Base-by-base conservation (phyloP, 2,888 invertebrate genomes). In the Vanessa cardui region DNA sequence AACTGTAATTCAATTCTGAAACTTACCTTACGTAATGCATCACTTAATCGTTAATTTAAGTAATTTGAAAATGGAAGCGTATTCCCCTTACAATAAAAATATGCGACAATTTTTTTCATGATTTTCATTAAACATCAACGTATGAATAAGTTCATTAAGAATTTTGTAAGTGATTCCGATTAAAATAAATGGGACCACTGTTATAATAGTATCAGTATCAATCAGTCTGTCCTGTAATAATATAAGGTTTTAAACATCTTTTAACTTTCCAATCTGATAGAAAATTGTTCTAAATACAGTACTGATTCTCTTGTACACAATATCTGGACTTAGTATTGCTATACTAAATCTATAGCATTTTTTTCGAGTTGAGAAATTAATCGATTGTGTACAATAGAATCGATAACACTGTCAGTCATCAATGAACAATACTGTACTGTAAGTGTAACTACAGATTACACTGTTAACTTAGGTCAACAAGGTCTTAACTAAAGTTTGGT, bases 111-210 rank as follows among this genome's bases (percentile, higher is more conserved):
- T 39, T 12, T 1, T 39, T 39, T 39, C 12, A 12, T 4, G 39
- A 12, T 39, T 12, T 39, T 12, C 2, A 39, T 39, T 39, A 8
- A 39, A 39, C 39, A 39, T 39, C 12, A 39, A 39, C 12, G 4
- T 39, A 39, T 39, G 39, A 26, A 16, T 26, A 26, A 15, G 21
- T 21, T 52, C 2, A 6, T 54, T 47, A 26, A 8, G 21, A 54
- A 54, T 18, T n/a, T 62, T 44, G 8, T 16, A 26, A 18, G 20
- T 46, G 45, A 44, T 45, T 46, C 18, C 33, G 18, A 8, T 56
- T 52, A 26, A 26, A 56, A 39, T 18, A 39, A 56, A 56, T 39
- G 56, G 56, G 56, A 56, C 56, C 56, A 61, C 18, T 50, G 6
- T 16, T 54, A 54, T 54, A 31, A 31, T 54, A 50, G 12, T 15